phyloP scores from a whole-genome alignment of 37 sponge, comb jelly and placozoan genomes.

The Hexactinellida sp. region DNA sequence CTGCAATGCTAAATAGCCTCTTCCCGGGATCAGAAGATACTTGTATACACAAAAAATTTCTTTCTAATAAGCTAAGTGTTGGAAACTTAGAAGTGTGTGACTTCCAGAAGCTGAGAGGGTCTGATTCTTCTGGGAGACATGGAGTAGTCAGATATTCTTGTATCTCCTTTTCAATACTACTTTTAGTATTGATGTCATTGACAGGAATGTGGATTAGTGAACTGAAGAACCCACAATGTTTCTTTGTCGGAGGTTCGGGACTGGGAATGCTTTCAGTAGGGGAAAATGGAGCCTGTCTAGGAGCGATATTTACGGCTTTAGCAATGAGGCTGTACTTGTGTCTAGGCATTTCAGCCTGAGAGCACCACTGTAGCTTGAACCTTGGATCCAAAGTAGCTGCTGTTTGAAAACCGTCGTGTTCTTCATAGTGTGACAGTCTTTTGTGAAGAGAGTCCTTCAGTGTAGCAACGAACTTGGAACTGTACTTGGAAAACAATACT shows the following conservation, averaged over 20 bases:
- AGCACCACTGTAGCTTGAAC: background rate
- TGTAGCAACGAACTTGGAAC: background rate
- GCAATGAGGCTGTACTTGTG: background rate
- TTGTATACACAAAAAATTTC: background rate
- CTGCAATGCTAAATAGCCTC: background rate
- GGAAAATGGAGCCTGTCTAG: background rate
- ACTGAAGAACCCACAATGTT: background rate
- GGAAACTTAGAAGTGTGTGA: background rate
- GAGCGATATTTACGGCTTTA: background rate
- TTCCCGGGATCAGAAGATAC: background rate
- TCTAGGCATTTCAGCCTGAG: background rate
- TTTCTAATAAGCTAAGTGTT: background rate
- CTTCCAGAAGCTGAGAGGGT: background rate
- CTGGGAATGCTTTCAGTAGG: background rate
- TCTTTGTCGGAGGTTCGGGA: background rate
- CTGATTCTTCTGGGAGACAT: background rate
- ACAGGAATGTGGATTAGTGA: background rate
- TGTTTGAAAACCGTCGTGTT: background rate
- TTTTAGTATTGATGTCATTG: background rate
- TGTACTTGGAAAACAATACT: background rate
- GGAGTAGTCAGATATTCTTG: background rate
- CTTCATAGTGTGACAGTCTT: background rate
- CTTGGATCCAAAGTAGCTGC: background rate
- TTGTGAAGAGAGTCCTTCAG: background rate
- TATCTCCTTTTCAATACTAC: background rate